Conservation (phyloP, 2,888 invertebrate genomes). For the Conistra vaccinii region DNA sequence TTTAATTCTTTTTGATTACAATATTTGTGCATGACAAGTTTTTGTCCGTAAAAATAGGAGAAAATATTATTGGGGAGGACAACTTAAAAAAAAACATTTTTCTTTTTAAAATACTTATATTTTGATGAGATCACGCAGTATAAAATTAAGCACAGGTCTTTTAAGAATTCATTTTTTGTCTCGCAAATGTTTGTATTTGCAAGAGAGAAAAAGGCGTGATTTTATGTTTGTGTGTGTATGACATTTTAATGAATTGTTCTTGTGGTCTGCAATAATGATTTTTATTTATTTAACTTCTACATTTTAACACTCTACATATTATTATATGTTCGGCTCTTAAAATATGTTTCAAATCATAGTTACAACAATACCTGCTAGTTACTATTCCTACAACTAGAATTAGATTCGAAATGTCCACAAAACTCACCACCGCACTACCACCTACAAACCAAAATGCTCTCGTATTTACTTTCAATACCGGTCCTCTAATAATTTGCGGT, state of each 20-base stretch:
- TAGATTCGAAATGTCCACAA: neutral
- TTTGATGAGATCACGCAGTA: too few species aligned
- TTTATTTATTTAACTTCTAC: too few species aligned
- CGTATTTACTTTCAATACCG: slow-evolving; percentile 39
- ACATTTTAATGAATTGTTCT: too few species aligned
- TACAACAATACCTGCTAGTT: neutral
- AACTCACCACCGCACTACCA: neutral
- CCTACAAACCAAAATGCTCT: slow-evolving; percentile 36
- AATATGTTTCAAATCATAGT: too few species aligned
- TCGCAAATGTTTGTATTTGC: too few species aligned
- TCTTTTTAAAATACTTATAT: neutral
- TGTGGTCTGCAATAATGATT: too few species aligned
- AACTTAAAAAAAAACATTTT: neutral
- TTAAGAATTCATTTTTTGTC: too few species aligned
- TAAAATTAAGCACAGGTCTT: too few species aligned
- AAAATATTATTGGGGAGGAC: neutral
- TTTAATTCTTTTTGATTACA: neutral
- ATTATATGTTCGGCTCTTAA: too few species aligned
- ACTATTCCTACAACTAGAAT: neutral
- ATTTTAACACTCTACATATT: too few species aligned
- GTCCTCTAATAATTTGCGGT: slow-evolving; percentile 66
- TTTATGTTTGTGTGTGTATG: too few species aligned
- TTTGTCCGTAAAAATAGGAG: neutral
- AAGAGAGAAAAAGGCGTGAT: too few species aligned
- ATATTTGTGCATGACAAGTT: neutral